phyloP scores from a whole-genome alignment of 2,797 vertebrate genomes.

The Synanceia verrucosa region DNA sequence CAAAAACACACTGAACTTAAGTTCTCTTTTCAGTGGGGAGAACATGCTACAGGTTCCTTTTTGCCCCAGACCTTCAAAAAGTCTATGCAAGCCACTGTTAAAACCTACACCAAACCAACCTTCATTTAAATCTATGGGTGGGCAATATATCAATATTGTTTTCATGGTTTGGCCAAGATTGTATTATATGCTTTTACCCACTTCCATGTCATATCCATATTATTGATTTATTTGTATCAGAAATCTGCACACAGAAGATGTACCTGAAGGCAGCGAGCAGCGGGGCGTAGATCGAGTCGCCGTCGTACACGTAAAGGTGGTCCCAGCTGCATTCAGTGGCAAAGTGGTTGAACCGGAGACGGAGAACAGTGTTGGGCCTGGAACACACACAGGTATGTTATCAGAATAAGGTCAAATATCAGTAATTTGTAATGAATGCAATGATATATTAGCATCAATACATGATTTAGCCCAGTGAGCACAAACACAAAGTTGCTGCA shows the following conservation, averaged over 20 bases:
- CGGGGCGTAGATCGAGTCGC: slow-evolving; percentile 95
- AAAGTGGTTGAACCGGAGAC: slow-evolving; percentile 95
- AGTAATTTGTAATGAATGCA: background rate
- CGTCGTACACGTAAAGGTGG: slow-evolving; percentile 95
- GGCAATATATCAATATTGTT: too few relatives aligned
- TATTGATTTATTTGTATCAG: too few relatives aligned
- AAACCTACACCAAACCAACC: background rate
- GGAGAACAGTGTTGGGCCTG: slow-evolving; percentile 90
- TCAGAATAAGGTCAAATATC: background rate
- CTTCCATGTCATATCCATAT: too few relatives aligned
- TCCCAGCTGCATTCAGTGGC: slow-evolving; percentile 99
- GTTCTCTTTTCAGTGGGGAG: too few relatives aligned
- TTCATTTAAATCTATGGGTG: background rate
- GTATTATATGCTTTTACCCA: too few relatives aligned
- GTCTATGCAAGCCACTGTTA: too few relatives aligned
- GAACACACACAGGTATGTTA: slow-evolving; percentile 15
- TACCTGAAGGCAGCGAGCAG: slow-evolving; percentile 96
- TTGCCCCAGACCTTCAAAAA: too few relatives aligned
- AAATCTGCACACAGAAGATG: accelerated
- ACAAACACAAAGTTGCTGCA: background rate
- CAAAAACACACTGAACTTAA: too few relatives aligned
- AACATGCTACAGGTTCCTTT: too few relatives aligned
- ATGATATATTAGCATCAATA: background rate
- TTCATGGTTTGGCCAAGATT: too few relatives aligned
- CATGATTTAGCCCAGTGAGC: background rate